A percentile compares a stretch with the other conserved stretches of the same genome.
Evolutionary conservation across 2,113 vertebrate species (phyloP).

Genomic region (Phycodurus eques): DNA sequence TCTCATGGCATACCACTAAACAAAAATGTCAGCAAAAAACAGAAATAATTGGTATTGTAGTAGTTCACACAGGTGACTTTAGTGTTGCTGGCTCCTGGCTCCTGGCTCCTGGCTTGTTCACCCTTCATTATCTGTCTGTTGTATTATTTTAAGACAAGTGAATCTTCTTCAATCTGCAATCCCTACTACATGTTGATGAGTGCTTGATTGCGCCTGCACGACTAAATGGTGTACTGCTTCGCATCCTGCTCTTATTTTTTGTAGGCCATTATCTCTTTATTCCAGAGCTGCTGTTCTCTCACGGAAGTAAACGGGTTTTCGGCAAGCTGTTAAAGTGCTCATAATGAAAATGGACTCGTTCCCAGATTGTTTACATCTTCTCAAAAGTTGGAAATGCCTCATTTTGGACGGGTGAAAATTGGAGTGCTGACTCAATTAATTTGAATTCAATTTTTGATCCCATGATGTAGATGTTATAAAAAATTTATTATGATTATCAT

Average conservation of each 20-base stretch:
- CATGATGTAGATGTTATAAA: background rate
- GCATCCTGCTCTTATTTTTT: constrained; percentile 46
- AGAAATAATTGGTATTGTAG: background rate
- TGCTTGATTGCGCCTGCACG: constrained; percentile 38
- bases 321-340: constrained; percentile 43
- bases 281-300: constrained; percentile 37
- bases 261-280: constrained; percentile 55
- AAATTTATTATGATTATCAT: background rate
- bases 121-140: background rate
- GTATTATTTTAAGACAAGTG: background rate
- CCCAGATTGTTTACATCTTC: constrained; percentile 23
- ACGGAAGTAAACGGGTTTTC: constrained; percentile 41
- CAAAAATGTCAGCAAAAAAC: background rate
- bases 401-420: background rate
- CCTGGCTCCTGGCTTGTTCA: background rate
- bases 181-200: constrained; percentile 30
- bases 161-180: too few species aligned
- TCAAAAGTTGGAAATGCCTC: background rate
- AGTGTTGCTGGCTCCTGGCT: too few species aligned
- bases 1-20: too few species aligned
- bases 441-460: background rate
- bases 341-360: constrained; percentile 30
- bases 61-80: background rate
- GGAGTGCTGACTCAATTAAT: too few species aligned
- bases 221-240: constrained; percentile 26